A percentile compares a stretch with the other conserved stretches of the same genome.
phyloP scores from a whole-genome alignment of 1,140 invertebrate species.

The Drosophila sp. region DNA sequence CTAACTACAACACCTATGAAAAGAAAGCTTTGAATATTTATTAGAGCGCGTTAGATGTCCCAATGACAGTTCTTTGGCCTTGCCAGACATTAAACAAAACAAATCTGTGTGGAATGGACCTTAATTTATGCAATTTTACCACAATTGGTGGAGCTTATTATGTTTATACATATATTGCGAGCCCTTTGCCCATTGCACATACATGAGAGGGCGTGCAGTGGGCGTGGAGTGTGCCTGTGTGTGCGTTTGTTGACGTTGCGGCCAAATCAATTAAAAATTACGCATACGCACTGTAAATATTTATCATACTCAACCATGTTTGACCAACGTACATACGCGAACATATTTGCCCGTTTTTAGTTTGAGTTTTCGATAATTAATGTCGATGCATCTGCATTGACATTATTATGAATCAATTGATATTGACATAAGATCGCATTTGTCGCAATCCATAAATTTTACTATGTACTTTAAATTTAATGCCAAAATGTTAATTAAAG shows the following conservation, averaged over 20 bases:
- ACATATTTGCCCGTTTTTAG: conserved; percentile 45
- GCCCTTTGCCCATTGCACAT: conserved; percentile 5
- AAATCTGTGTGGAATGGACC: conserved; percentile 38
- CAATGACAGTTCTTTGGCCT: no score
- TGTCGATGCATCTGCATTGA: conserved; percentile 21
- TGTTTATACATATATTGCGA: conserved; percentile 23
- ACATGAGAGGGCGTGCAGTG: conserved; percentile 21
- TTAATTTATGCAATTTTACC: conserved; percentile 74
- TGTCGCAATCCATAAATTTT: conserved; percentile 17
- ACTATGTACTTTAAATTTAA: background rate
- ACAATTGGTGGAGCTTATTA: conserved; percentile 44
- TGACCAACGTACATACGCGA: conserved; percentile 40
- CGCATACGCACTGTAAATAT: conserved; percentile 76
- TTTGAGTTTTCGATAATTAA: conserved; percentile 46
- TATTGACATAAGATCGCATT: conserved; percentile 2
- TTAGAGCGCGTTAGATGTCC: no score
- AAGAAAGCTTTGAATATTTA: no score
- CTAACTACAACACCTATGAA: no score
- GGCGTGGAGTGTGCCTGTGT: conserved; percentile 17
- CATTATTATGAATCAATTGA: conserved; percentile 38
- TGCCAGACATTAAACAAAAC: conserved; percentile 54
- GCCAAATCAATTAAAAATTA: conserved; percentile 80
- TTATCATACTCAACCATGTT: conserved; percentile 58
- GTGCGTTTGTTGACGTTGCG: conserved; percentile 64
- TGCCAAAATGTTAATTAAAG: conserved; percentile 67